phyloP scores from a whole-genome alignment of 1,140 invertebrate genomes.

The Apis laboriosa region DNA sequence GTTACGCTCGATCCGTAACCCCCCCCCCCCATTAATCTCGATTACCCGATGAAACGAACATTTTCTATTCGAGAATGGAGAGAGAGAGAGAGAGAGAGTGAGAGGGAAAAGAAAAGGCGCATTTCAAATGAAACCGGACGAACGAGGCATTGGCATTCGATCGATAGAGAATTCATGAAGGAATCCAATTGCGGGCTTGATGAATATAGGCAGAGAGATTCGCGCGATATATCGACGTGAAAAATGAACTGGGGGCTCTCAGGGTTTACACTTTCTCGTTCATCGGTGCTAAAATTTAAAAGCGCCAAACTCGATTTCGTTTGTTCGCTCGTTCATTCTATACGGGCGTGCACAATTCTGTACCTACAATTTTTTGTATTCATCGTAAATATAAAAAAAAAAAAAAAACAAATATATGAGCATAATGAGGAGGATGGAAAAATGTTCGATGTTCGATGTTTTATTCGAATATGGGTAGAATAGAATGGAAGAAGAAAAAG shows the following conservation, averaged over 20 bases:
- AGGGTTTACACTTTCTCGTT: background rate
- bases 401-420: too few species aligned
- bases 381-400: too few species aligned
- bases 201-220: background rate
- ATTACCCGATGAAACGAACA: constrained; percentile 50
- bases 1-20: background rate
- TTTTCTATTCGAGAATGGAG: constrained; percentile 26
- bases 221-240: background rate
- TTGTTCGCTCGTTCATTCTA: background rate
- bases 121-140: background rate
- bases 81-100: too few species aligned
- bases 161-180: background rate
- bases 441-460: too few species aligned
- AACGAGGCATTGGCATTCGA: constrained; percentile 16
- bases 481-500: too few species aligned
- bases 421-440: too few species aligned
- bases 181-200: constrained; percentile 49
- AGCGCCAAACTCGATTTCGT: background rate
- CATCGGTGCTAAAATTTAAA: background rate
- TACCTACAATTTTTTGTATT: too few species aligned
- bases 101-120: background rate
- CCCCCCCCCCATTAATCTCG: constrained; percentile 56
- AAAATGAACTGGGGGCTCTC: background rate
- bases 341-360: too few species aligned
- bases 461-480: too few species aligned